These are phyloP conservation scores for Athalia rosae DNA, from an alignment of 2,888 invertebrate genomes.

Conservation along the genomic window DNA sequence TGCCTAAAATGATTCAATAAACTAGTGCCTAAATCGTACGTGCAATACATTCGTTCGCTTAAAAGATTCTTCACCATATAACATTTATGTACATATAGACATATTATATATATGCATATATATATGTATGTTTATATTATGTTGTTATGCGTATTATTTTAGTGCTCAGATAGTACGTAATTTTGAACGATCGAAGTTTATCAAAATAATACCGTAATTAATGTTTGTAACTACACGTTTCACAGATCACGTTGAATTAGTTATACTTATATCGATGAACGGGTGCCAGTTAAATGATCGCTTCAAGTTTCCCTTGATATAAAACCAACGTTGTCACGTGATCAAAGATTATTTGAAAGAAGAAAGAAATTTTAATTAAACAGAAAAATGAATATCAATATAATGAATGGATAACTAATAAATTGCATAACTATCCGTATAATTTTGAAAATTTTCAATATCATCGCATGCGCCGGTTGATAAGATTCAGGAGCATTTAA, in stretches of 20 bases:
- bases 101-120: constrained; percentile 21
- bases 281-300: not conserved
- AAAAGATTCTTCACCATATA: constrained; percentile 25
- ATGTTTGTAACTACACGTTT: constrained; percentile 39
- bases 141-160: constrained; percentile 25
- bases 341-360: not conserved
- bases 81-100: constrained; percentile 17
- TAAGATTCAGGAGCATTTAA: not conserved
- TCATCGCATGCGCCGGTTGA: not conserved
- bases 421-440: not conserved
- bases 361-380: not conserved
- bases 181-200: constrained; percentile 33
- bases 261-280: not conserved
- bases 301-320: too few relatives aligned
- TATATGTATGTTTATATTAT: not conserved
- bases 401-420: not conserved
- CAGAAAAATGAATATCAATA: not conserved
- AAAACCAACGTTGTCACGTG: not conserved
- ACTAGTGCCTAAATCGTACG: constrained; percentile 61
- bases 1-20: constrained; percentile 67
- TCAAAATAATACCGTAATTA: constrained; percentile 22
- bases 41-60: constrained; percentile 49
- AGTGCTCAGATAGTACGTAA: constrained; percentile 44
- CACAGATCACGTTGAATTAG: constrained; percentile 16
- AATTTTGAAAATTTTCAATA: constrained; percentile 20